Evolutionary conservation across 2,113 vertebrate genomes (phyloP), one percentile per base, ranked within the genome.

Genomic region (Chascanopsetta lugubris): DNA sequence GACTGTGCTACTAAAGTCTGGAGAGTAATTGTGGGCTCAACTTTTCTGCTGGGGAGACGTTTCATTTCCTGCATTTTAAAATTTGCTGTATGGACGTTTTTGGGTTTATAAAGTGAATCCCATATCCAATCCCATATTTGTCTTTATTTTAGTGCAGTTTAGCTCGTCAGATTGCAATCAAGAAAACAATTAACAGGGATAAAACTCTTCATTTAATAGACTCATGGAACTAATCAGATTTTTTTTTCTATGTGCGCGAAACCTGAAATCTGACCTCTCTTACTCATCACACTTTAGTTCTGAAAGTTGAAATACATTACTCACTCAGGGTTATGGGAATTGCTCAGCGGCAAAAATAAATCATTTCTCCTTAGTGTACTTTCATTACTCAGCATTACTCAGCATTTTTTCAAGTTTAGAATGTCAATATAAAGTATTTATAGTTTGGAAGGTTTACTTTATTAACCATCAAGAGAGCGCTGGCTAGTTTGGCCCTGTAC

Each of bases 1-100:
- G 79, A 82, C 46, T 27, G 50, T 70, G 76, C 76, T 53, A 27
- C 36, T 61, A n/a, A 9, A 12, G 25, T 24, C 32, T 68, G 64
- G 75, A 76, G 61, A 53, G 49, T 65, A 80, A 72, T 54, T 55
- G 30, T 67, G 47, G 47, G 43, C 26, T 54, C 25, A 40, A 26
- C 60, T n/a, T n/a, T n/a, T n/a, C 63, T 63, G 4, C 15, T 51
- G 61, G 55, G 65, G 36, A 29, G 25, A 58, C 9, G 36, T 68
- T 75, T 72, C n/a, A 46, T 73, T 49, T 68, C 13, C 38, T 64
- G 51, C 36, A 60, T 67, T 48, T 62, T 25, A 54, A 34, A 65
- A n/a, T 64, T 4, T 48, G 20, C 25, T 57, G n/a, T 17, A 18
- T 51, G 42, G n/a, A 12, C 48, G 46, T 61, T 45, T 69, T 55